Base-by-base conservation (phyloP, 2,888 invertebrate genomes). In the Pantelozetes paolii region DNA sequence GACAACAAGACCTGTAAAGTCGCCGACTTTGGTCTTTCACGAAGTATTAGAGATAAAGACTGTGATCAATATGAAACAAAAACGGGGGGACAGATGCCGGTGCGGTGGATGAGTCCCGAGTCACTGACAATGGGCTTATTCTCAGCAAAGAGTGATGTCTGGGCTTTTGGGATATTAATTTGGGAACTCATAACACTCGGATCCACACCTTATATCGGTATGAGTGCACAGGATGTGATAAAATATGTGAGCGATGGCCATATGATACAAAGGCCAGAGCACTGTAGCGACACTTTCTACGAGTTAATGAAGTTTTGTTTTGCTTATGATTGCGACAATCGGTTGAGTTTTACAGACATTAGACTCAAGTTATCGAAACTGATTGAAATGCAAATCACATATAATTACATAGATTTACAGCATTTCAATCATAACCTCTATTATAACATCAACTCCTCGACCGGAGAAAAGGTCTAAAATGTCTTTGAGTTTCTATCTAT, bases 11-110 rank as follows among this genome's bases (percentile, higher is more conserved):
- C 89, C 1, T 93, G 93, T 82, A 83, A 83, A 77, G 92, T 95
- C 0, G 94, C 94, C 0, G 95, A 95, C 82, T 95, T 95, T 81
- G 95, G 95, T 0, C 92, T 95, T 79, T 94, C 94, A 0, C 86
- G 95, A 70, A 94, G 94, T 82, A 89, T 95, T 0, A 89, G 90
- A 2, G 90, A 90, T 5, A 90, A 90, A 30, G 81, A 81, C 8
- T 76, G 78, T n/a, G 82, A 80, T 72, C 79, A 82, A 42, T 83
- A 83, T 74, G 82, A 82, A 76, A 76, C 82, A 70, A 82, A 83
- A 71, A 83, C 83, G 13, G 83, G 83, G 80, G 79, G 81, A 23
- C 80, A 81, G 0, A 77, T 81, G 15, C 82, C 82, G 6, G 79
- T 90, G 71, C 84, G 90, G 30, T 92, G 92, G 92, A 92, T 92